A percentile compares a stretch with the other conserved stretches of the same genome.
phyloP scores from a whole-genome alignment of 2,113 vertebrate species.

The Fulmarus glacialis region DNA sequence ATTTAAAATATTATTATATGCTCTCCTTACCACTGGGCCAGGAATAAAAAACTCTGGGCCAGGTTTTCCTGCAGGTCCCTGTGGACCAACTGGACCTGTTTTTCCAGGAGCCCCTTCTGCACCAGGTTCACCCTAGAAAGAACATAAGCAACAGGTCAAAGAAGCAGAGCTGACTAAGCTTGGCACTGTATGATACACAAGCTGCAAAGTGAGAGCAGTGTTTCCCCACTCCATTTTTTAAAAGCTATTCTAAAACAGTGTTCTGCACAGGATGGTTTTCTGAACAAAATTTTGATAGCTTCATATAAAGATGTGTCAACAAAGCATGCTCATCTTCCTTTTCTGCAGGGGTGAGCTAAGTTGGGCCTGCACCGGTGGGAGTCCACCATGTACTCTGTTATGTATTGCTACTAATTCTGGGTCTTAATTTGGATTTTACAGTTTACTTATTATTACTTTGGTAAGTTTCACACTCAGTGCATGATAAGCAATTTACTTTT shows the following conservation, averaged over 20 bases:
- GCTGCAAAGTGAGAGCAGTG: not conserved
- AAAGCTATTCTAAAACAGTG: not conserved
- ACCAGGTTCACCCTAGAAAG: conserved; percentile 89
- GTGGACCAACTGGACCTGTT: conserved; percentile 94
- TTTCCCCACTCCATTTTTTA: not conserved
- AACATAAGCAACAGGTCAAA: not conserved
- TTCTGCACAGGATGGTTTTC: not conserved
- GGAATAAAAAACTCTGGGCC: conserved; percentile 98
- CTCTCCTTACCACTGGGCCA: conserved; percentile 84
- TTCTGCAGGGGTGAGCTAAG: not conserved
- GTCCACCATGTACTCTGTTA: not conserved
- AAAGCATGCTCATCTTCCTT: not conserved
- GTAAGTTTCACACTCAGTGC: not conserved
- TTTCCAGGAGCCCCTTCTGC: conserved; percentile 92
- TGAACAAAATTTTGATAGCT: not conserved
- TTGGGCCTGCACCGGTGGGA: not conserved
- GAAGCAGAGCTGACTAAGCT: not conserved
- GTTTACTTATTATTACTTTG: not conserved
- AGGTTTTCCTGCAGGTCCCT: conserved; percentile 92
- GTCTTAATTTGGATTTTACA: not conserved
- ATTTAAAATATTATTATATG: not conserved
- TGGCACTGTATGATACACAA: not conserved
- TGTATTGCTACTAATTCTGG: not conserved
- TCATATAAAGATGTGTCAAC: not conserved
- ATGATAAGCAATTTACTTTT: not conserved